Evolutionary conservation across 2,113 vertebrate species (phyloP), one percentile per base, ranked within the genome.

Genomic region (Hipposideros armiger): DNA sequence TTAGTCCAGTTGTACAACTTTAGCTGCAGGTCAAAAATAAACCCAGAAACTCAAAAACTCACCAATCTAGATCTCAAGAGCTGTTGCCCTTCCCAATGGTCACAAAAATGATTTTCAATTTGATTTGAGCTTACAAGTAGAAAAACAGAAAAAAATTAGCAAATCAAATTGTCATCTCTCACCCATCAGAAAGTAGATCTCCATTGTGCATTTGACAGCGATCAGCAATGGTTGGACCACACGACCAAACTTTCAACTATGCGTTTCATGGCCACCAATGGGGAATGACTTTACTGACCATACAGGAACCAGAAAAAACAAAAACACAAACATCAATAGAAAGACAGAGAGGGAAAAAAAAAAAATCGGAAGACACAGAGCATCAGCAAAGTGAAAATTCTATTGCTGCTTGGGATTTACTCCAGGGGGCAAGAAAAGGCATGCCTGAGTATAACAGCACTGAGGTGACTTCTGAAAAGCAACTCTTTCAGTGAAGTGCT

Each of bases 101-200:
- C 64, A 74, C 66, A 74, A 89, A 92, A 67, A 50, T 62, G 77
- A 32, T 73, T 91, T 81, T 92, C 30, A 52, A 26, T 20, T 89
- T 50, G 67, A 93, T 92, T 64, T 77, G 74, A 93, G 42, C 56
- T 90, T 70, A 80, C 42, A 93, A 82, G 17, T 36, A 69, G 50
- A n/a, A 42, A 94, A 88, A 88, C 30, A 66, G n/a, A 28, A 77
- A 90, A 92, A 78, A 28, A 95, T 64, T 81, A 82, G 82, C 62
- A 50, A 72, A 95, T 82, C 67, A 85, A 93, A 70, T 76, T 88
- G 22, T 54, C 28, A 36, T 76, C 82, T 85, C 24, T 26, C 15
- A 73, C 26, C 19, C 20, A 77, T 85, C 60, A 87, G 82, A 95
- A 15, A 66, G 13, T 54, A 73, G 19, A 84, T 66, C 52, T 82